Conservation (phyloP, 2,888 invertebrate species). For the Yponomeuta sedellus region DNA sequence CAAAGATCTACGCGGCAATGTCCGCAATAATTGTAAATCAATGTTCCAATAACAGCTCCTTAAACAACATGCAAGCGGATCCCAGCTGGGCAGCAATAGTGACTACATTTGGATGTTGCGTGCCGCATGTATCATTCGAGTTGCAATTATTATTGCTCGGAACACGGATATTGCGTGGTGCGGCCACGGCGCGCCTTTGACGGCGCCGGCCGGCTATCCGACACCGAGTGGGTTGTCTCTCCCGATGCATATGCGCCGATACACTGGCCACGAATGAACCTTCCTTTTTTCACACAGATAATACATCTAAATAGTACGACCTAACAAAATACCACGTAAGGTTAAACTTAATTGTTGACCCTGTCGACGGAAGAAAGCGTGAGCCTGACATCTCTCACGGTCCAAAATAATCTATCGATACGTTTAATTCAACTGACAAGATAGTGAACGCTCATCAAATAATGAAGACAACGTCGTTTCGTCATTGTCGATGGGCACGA, state of each 20-base stretch:
- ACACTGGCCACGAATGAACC: slow-evolving; percentile 37
- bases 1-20: slow-evolving; percentile 7
- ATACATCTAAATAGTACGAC: no score
- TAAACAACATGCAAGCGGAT: slow-evolving; percentile 29
- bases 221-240: slow-evolving; percentile 58
- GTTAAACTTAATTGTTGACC: slow-evolving; percentile 15
- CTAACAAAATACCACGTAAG: background rate
- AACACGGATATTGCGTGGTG: slow-evolving; percentile 68
- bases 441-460: slow-evolving; percentile 75
- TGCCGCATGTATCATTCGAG: slow-evolving; percentile 62
- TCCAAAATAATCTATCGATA: slow-evolving; percentile 73
- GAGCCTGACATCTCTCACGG: slow-evolving; percentile 49
- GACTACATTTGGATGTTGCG: slow-evolving; percentile 34
- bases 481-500: slow-evolving; percentile 76
- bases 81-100: slow-evolving; percentile 2
- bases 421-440: slow-evolving; percentile 76
- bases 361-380: slow-evolving; percentile 13
- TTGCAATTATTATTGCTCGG: slow-evolving; percentile 60
- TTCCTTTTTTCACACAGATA: slow-evolving; percentile 33
- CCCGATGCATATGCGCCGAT: slow-evolving; percentile 51
- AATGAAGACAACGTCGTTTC: slow-evolving; percentile 77
- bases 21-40: slow-evolving; percentile 31
- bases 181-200: slow-evolving; percentile 38
- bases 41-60: slow-evolving; percentile 36
- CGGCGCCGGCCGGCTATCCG: slow-evolving; percentile 39